Evolutionary conservation across 2,888 invertebrate genomes (phyloP), one percentile per base, ranked within the genome.

Genomic region (Cataglyphis cursor): DNA sequence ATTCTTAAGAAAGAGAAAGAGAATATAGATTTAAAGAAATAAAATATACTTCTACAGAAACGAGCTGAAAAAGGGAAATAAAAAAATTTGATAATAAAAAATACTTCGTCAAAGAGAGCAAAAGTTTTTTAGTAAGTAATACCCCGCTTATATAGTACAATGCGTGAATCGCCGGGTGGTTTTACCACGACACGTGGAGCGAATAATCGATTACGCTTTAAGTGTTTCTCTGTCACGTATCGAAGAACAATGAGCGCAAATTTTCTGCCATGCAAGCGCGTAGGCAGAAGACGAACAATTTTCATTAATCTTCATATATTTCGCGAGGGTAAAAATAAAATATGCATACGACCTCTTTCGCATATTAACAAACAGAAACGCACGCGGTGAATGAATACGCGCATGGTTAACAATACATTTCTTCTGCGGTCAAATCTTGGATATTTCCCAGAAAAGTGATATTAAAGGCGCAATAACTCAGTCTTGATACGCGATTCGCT

Each of bases 391-490:
- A 61, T 48, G 68, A 59, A 21, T 61, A 41, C 65, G 57, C 76
- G 70, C 64, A 41, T 72, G 83, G 78, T 61, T 72, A 81, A 82
- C 88, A 85, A 82, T 87, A 90, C 87, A 90, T 65, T 87, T 86
- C 84, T 85, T 87, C 35, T 74, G 86, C 83, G 86, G 78, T 75
- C 66, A 82, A 85, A 90, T 90, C 91, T 93, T 93, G 93, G 93
- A 93, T 85, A 83, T 89, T 78, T 89, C 90, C 92, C 93, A 93
- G 92, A 70, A 73, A 82, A 83, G 81, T 84, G 87, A 90, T 92
- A 91, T 93, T 92, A 93, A 93, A 90, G 92, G 92, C 92, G 91
- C 92, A 93, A 93, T 93, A 93, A 91, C 91, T 92, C 88, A 89
- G 88, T 90, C 88, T 86, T 87, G 85, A 91, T 89, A 87, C 87